Percentiles rank a stretch among this genome's conserved stretches.
These are phyloP conservation scores for Polyodon spathula DNA, from an alignment of 2,113 vertebrate species.

Conservation along the genomic window DNA sequence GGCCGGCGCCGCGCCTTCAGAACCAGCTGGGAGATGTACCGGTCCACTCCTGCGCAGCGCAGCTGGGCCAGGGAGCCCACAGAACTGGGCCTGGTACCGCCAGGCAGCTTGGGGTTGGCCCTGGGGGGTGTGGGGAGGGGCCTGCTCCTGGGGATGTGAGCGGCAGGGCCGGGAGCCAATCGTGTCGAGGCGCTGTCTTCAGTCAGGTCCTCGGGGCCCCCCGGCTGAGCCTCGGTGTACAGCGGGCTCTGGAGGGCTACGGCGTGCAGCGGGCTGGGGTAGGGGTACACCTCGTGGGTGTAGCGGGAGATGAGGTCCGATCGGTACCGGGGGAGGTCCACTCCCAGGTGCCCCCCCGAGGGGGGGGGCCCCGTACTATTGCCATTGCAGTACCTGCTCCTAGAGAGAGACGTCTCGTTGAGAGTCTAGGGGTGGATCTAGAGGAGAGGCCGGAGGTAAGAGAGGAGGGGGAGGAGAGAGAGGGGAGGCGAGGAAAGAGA, in stretches of 20 bases:
- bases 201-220: background rate
- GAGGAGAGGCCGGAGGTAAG: too few relatives aligned
- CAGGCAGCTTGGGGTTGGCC: slow-evolving; percentile 21
- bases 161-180: too few relatives aligned
- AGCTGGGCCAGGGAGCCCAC: slow-evolving; percentile 21
- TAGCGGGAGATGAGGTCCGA: slow-evolving; percentile 61
- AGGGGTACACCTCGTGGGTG: slow-evolving; percentile 65
- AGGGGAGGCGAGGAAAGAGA: too few relatives aligned
- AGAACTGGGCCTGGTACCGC: slow-evolving; percentile 5
- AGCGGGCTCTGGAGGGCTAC: slow-evolving; percentile 71
- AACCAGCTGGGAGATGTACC: slow-evolving; percentile 59
- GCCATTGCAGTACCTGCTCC: too few relatives aligned
- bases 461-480: too few relatives aligned
- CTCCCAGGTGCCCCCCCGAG: too few relatives aligned
- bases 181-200: too few relatives aligned
- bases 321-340: slow-evolving; percentile 56
- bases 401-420: too few relatives aligned
- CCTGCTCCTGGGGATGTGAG: slow-evolving; percentile 30
- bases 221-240: slow-evolving; percentile 49
- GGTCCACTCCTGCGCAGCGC: slow-evolving; percentile 52
- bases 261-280: slow-evolving; percentile 69
- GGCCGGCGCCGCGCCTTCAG: slow-evolving; percentile 41
- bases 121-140: slow-evolving; percentile 25
- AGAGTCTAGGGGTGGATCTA: too few relatives aligned
- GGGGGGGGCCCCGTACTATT: too few relatives aligned